A percentile compares a stretch with the other conserved stretches of the same genome.
These are phyloP conservation scores for Dendronephthya gigantea DNA, from an alignment of 64 coral and sea anemone genomes.

Conservation along the genomic window DNA sequence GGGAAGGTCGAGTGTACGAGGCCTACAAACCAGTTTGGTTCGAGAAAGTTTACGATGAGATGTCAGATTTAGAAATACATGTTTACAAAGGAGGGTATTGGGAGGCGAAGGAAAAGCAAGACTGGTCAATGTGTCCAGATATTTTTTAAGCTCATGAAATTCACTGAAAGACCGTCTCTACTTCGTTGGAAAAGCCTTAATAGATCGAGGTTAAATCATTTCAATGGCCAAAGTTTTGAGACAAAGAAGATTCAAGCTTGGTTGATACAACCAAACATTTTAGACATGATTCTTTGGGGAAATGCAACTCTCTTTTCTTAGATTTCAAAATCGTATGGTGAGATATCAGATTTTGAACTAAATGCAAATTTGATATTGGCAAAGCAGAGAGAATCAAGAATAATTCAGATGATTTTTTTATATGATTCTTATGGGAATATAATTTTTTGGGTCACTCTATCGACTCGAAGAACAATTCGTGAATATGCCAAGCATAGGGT, in stretches of 20 bases:
- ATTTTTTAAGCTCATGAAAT: conserved; percentile 34
- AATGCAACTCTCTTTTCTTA: not conserved
- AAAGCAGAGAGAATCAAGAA: too few species aligned
- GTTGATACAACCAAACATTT: conserved; percentile 67
- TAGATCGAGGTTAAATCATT: not conserved
- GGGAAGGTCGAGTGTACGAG: conserved; percentile 74
- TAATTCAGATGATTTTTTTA: too few species aligned
- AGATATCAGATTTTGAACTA: too few species aligned
- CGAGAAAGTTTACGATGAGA: conserved; percentile 80
- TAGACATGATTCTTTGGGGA: not conserved
- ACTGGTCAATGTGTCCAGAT: conserved; percentile 74
- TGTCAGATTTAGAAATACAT: conserved; percentile 51
- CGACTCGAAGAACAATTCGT: too few species aligned
- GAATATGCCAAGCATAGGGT: too few species aligned
- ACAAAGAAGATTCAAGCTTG: conserved; percentile 85
- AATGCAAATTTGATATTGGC: too few species aligned
- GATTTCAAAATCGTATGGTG: not conserved
- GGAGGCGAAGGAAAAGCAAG: conserved; percentile 90
- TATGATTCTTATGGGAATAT: too few species aligned
- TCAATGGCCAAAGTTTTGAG: conserved; percentile 38
- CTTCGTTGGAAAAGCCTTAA: not conserved
- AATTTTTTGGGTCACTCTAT: too few species aligned
- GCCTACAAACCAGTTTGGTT: conserved; percentile 86
- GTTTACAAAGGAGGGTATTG: conserved; percentile 97
- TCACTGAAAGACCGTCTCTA: not conserved